These are phyloP conservation scores for Caenorhabditis doughertyi DNA, from an alignment of 2,888 invertebrate species.

Conservation along the genomic window DNA sequence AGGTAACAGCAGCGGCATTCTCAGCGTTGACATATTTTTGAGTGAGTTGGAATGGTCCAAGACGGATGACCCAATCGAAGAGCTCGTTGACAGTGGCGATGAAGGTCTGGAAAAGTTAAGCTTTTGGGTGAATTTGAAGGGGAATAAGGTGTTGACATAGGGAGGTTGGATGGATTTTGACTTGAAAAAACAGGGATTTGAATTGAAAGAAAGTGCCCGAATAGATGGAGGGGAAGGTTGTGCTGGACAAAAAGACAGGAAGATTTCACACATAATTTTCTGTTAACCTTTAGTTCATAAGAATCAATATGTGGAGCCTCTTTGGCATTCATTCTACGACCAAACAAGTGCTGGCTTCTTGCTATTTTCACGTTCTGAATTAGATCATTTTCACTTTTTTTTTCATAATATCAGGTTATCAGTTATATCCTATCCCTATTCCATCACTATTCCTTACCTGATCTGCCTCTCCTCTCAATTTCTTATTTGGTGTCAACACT, in stretches of 20 bases:
- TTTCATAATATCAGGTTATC: too few relatives aligned
- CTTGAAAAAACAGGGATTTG: neutral
- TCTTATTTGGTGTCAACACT: constrained; percentile 12
- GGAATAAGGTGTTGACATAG: constrained; percentile 1
- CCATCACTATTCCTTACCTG: constrained; percentile 1
- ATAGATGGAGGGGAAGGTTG: neutral
- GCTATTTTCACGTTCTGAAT: constrained; percentile 36
- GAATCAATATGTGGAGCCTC: constrained; percentile 53
- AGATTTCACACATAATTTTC: neutral
- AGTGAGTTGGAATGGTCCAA: constrained; percentile 50
- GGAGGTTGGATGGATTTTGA: neutral
- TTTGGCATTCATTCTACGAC: constrained; percentile 18
- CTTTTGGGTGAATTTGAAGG: neutral
- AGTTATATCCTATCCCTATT: neutral
- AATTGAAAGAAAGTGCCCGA: neutral
- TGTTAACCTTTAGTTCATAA: constrained; percentile 43
- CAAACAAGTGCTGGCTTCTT: constrained; percentile 20
- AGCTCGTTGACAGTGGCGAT: constrained; percentile 52
- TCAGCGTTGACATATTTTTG: constrained; percentile 36
- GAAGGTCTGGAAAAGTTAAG: constrained; percentile 43
- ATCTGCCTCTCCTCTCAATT: constrained; percentile 26
- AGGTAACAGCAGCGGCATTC: constrained; percentile 21
- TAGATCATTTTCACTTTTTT: neutral
- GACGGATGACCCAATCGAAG: constrained; percentile 57
- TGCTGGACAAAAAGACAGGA: neutral